Conservation (phyloP, 2,113 vertebrate species). For the Poicephalus gulielmi region DNA sequence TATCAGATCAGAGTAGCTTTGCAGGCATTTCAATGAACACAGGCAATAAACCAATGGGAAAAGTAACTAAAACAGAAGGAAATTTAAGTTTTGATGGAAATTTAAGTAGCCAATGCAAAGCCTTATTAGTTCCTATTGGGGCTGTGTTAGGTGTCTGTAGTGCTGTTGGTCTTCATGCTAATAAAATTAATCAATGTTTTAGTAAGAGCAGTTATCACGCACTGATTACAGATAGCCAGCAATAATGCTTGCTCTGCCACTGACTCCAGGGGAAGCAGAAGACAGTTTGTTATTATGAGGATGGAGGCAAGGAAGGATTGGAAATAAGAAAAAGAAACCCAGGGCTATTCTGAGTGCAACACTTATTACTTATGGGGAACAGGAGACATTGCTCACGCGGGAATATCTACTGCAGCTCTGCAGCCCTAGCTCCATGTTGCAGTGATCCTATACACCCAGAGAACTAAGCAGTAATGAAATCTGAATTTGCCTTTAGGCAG, state of each 20-base stretch:
- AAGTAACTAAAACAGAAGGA: not conserved
- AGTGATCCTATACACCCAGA: not conserved
- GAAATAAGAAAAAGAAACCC: not conserved
- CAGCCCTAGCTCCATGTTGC: not conserved
- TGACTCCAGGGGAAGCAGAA: not conserved
- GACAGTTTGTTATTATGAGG: not conserved
- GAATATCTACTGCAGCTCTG: too few relatives aligned
- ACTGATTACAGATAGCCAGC: not conserved
- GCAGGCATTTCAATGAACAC: not conserved
- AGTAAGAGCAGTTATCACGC: not conserved
- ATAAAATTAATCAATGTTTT: not conserved
- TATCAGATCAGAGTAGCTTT: not conserved
- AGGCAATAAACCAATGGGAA: not conserved
- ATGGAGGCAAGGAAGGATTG: not conserved
- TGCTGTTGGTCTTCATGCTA: not conserved
- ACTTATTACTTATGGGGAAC: accelerated
- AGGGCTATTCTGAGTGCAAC: not conserved
- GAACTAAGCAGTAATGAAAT: not conserved
- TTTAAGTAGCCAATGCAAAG: not conserved
- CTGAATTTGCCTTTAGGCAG: not conserved
- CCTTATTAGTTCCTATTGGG: not conserved
- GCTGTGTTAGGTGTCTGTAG: not conserved
- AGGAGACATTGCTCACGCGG: not conserved
- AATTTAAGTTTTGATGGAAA: not conserved
- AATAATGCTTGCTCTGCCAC: not conserved